Percentiles rank a stretch among this genome's conserved stretches.
phyloP scores from a whole-genome alignment of 2,797 vertebrate genomes.

The Anabas testudineus region DNA sequence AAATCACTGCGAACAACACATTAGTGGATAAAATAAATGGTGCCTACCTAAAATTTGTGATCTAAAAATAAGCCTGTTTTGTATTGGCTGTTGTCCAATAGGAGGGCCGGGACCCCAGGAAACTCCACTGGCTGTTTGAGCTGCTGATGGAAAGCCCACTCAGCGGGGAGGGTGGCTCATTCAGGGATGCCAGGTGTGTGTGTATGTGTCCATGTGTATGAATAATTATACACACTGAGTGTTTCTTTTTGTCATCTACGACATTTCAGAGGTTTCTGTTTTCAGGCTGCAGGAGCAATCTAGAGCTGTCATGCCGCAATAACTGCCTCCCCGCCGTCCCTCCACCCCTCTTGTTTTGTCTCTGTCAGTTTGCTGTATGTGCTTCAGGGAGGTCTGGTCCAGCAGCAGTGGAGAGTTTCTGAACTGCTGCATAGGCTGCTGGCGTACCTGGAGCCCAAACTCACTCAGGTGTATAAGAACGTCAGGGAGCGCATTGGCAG shows the following conservation, averaged over 20 bases:
- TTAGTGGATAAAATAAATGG: not conserved
- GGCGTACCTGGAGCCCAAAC: conserved; percentile 95
- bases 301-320: conserved; percentile 59
- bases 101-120: conserved; percentile 97
- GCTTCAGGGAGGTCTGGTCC: conserved; percentile 95
- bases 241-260: conserved; percentile 35
- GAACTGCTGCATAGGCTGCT: conserved; percentile 94
- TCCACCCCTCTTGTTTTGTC: conserved; percentile 23
- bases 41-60: not conserved
- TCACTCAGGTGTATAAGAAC: conserved; percentile 98
- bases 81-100: conserved; percentile 67
- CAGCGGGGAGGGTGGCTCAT: conserved; percentile 95
- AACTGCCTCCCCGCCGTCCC: conserved; percentile 34
- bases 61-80: conserved; percentile 34
- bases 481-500: conserved; percentile 97
- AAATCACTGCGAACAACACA: not conserved
- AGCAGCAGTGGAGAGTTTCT: conserved; percentile 97
- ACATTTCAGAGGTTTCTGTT: conserved; percentile 63
- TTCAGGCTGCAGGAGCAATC: conserved; percentile 46
- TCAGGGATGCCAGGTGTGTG: conserved; percentile 86
- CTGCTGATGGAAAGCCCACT: conserved; percentile 94
- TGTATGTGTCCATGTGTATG: not conserved
- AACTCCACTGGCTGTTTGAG: conserved; percentile 96
- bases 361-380: conserved; percentile 89
- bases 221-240: not conserved